Conservation (phyloP, 2,113 vertebrate genomes). For the Micromys minutus region DNA sequence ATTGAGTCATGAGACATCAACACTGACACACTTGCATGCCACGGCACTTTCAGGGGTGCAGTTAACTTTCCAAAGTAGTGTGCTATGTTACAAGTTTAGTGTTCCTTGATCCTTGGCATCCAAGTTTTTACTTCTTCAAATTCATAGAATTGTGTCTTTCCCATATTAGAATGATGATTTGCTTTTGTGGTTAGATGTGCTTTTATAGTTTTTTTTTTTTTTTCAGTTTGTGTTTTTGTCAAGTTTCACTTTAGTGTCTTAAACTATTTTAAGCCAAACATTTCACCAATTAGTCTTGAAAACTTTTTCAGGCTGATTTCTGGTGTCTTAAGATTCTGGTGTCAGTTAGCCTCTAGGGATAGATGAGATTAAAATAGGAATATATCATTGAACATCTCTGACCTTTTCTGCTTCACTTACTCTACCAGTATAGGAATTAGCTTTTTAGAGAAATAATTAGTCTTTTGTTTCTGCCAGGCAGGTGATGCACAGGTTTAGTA, state of each 20-base stretch:
- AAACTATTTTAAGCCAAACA: background rate
- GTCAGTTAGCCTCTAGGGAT: background rate
- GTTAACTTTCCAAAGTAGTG: conserved; percentile 20
- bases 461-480: background rate
- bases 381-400: background rate
- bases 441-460: background rate
- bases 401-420: background rate
- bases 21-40: background rate
- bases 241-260: background rate
- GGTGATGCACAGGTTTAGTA: background rate
- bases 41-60: background rate
- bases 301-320: background rate
- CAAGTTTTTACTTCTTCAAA: background rate
- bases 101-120: background rate
- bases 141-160: background rate
- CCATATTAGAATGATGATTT: background rate
- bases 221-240: background rate
- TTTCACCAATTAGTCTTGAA: background rate
- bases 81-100: background rate
- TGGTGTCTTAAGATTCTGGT: background rate
- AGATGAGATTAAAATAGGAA: background rate
- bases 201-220: background rate
- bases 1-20: background rate
- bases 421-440: background rate
- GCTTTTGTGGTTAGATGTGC: background rate